Base-by-base conservation (phyloP, 2,797 vertebrate genomes). In the Enteromius anoplus region DNA sequence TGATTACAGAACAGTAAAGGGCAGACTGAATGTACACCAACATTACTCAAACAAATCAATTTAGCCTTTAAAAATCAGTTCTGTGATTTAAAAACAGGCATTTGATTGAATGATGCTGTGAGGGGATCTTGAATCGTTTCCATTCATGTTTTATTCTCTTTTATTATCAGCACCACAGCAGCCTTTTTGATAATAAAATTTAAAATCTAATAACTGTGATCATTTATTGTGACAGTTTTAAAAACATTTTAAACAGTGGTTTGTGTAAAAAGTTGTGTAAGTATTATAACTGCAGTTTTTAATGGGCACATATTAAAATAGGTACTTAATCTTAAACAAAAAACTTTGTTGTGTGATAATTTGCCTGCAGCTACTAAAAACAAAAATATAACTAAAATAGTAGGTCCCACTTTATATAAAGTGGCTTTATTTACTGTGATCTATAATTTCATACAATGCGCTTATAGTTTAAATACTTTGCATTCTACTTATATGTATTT, bases 1-100 rank as follows among this genome's bases (percentile, higher is more conserved):
- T 88, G 75, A 88, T 89, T 88, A 89, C 82, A 81, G 72, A 68
- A 82, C 55, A 68, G 29, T 32, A 70, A 85, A 81, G 60, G 77
- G 32, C 64, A 84, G 47, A 42, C 62, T 70, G 69, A 53, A 78
- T 66, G 58, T 34, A 49, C 55, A 71, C 80, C 55, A 84, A 69
- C 45, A 81, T 81, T 83, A 75, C 53, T 62, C 77, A 85, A 87
- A 42, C 55, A 80, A 80, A 86, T 86, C 69, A 37, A 34, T 84
- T 80, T 85, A 64, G 23, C 73, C 17, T 85, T 78, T 53, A 51
- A 55, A 76, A 84, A 85, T 68, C 73, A 80, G 29, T 29, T 80
- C 49, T 77, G 45, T 60, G 42, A 53, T 75, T 77, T 81, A 47
- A 75, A 53, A 77, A 26, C 42, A 9, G 60, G 17, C 49, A 14